Evolutionary conservation across 2,888 invertebrate species (phyloP).

Genomic region (Stenoptilia bipunctidactyla): DNA sequence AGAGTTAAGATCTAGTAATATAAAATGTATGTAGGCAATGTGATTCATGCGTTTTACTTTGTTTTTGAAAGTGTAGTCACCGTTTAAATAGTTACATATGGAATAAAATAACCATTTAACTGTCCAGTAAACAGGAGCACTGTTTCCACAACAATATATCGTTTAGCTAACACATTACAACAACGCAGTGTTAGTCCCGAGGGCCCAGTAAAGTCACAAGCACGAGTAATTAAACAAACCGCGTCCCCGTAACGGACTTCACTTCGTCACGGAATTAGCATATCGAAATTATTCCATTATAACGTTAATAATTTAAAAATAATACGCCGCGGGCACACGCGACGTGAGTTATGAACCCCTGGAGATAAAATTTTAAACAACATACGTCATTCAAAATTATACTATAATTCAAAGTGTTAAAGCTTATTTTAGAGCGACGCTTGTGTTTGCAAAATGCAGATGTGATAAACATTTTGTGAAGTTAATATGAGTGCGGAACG

Average conservation of each 20-base stretch:
- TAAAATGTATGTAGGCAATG: too few relatives aligned
- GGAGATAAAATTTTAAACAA: constrained; percentile 37
- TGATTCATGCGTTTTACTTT: too few relatives aligned
- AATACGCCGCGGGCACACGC: constrained; percentile 53
- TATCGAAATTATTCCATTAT: constrained; percentile 65
- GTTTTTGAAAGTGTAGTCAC: too few relatives aligned
- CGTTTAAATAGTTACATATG: too few relatives aligned
- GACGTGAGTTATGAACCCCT: constrained; percentile 51
- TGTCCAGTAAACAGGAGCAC: too few relatives aligned
- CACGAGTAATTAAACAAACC: constrained; percentile 8
- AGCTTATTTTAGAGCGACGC: constrained; percentile 16
- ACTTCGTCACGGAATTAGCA: constrained; percentile 56
- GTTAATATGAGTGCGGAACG: constrained; percentile 26
- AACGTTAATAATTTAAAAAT: constrained; percentile 65
- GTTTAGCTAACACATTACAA: not conserved
- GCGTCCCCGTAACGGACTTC: constrained; percentile 40
- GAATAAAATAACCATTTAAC: too few relatives aligned
- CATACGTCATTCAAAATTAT: constrained; percentile 16
- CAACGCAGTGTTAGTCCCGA: not conserved
- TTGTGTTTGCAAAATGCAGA: constrained; percentile 20
- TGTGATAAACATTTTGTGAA: constrained; percentile 40
- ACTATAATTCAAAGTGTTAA: constrained; percentile 10
- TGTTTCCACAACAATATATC: too few relatives aligned
- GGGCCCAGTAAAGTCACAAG: not conserved
- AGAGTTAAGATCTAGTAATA: too few relatives aligned